phyloP scores from a whole-genome alignment of 1,140 invertebrate genomes.

The Achatina immaculata region DNA sequence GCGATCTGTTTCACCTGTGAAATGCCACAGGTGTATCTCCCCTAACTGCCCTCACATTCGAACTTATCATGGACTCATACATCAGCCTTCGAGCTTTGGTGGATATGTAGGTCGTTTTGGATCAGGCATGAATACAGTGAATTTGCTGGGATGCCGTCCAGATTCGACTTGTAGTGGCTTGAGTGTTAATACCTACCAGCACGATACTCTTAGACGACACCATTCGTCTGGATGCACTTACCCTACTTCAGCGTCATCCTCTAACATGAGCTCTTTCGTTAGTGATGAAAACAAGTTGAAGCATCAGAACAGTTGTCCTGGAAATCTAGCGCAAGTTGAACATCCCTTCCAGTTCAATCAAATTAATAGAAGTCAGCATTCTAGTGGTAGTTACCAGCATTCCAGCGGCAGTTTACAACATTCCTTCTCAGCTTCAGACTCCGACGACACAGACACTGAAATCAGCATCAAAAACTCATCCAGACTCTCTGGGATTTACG shows the following conservation, averaged over 20 bases:
- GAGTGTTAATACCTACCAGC: not conserved
- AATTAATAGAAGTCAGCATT: not conserved
- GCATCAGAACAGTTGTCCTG: conserved; percentile 29
- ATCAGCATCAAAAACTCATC: not conserved
- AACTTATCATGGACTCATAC: not conserved
- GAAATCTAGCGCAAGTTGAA: not conserved
- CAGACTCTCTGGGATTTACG: not conserved
- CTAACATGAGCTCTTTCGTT: not conserved
- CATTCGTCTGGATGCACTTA: conserved; percentile 23
- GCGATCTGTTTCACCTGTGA: conserved; percentile 5
- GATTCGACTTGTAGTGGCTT: not conserved
- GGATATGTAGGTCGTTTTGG: not conserved
- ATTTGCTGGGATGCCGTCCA: not conserved
- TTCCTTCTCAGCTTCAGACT: not conserved
- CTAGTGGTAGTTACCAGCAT: conserved; percentile 12
- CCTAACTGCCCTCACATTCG: not conserved
- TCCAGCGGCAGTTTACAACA: not conserved
- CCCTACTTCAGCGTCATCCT: not conserved
- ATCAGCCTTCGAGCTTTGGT: conserved; percentile 25
- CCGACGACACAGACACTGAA: conserved; percentile 19
- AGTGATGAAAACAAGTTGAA: not conserved
- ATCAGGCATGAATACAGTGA: not conserved
- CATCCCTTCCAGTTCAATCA: no score
- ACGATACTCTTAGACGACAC: conserved; percentile 12
- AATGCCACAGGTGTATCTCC: not conserved